Conservation (phyloP, 2,888 invertebrate genomes). For the Theristus sp. region DNA sequence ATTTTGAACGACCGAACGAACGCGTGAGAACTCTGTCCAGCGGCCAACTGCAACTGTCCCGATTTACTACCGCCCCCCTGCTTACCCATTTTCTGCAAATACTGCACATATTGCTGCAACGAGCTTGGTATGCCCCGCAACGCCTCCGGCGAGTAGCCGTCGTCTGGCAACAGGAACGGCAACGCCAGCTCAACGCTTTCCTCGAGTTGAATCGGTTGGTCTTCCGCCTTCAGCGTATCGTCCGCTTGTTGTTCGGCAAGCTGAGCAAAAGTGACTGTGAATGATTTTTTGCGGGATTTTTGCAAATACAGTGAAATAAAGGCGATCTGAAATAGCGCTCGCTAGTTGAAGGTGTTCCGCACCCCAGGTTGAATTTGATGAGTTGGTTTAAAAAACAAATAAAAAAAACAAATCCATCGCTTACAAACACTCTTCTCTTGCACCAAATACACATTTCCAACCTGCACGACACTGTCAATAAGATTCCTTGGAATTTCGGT, state of each 20-base stretch:
- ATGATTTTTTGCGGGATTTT: too few relatives aligned
- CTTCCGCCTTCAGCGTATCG: constrained; percentile 56
- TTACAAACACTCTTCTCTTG: too few relatives aligned
- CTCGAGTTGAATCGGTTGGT: constrained; percentile 68
- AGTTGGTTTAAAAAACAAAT: too few relatives aligned
- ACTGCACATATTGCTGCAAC: constrained; percentile 63
- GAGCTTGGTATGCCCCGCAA: constrained; percentile 73
- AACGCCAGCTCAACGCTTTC: constrained; percentile 65
- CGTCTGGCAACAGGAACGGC: constrained; percentile 80
- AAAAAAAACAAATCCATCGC: too few relatives aligned
- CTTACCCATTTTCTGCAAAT: constrained; percentile 44
- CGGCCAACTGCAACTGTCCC: too few relatives aligned
- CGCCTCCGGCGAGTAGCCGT: constrained; percentile 80
- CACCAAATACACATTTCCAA: too few relatives aligned
- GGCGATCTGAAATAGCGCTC: too few relatives aligned
- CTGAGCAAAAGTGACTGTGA: too few relatives aligned
- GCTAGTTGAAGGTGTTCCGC: too few relatives aligned
- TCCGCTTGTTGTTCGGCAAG: constrained; percentile 46
- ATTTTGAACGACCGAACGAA: background rate
- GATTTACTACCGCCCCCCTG: background rate
- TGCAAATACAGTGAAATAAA: too few relatives aligned
- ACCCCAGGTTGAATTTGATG: too few relatives aligned
- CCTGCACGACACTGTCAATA: constrained; percentile 43
- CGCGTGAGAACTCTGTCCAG: background rate
- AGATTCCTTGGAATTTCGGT: constrained; percentile 43